Evolutionary conservation across 1,140 invertebrate species (phyloP), one percentile per base, ranked within the genome.

Genomic region (Drosophila baimaii): DNA sequence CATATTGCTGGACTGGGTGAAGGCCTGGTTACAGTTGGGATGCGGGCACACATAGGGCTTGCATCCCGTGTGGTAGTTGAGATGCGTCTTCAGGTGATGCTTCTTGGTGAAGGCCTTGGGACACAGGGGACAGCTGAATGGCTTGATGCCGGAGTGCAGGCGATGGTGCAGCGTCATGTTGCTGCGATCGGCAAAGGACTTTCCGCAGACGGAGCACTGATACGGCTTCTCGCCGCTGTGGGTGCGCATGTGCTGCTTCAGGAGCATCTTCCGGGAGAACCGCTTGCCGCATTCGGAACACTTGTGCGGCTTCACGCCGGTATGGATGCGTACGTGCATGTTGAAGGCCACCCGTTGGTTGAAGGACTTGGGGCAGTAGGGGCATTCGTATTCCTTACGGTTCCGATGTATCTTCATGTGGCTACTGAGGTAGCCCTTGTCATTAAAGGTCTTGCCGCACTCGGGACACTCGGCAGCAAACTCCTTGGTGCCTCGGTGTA

Each of bases 41-140:
- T 95, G 95, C 5, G 94, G 93, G 81, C 96, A 97, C 3, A 94
- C 94, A 76, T 96, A 96, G 0, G 96, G 96, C 75, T 96, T 96
- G 33, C 94, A 94, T 0, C 95, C 95, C 0, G 95, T 96, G 81
- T 96, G 96, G 72, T 95, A 96, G 88, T 97, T 97, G 27, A 97
- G 93, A 91, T 97, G 97, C 0, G 96, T 97, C 90, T 97, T 96
- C 10, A 97, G 92, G 79, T 96, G 95, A 78, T 96, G 95, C 76
- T 96, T 96, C 92, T 97, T 97, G 31, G 97, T 96, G 92, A 98
- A 98, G 3, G 96, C 95, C 71, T 98, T 96, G 5, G 95, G 94
- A 86, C 97, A 98, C 2, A 97, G 91, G 1, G 94, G 94, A 84
- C 97, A 98, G 25, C 96, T 94, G 91, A 98, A 98, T 0, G 97